Conservation (phyloP, 2,888 invertebrate genomes). For the Ptilodon capucinus region DNA sequence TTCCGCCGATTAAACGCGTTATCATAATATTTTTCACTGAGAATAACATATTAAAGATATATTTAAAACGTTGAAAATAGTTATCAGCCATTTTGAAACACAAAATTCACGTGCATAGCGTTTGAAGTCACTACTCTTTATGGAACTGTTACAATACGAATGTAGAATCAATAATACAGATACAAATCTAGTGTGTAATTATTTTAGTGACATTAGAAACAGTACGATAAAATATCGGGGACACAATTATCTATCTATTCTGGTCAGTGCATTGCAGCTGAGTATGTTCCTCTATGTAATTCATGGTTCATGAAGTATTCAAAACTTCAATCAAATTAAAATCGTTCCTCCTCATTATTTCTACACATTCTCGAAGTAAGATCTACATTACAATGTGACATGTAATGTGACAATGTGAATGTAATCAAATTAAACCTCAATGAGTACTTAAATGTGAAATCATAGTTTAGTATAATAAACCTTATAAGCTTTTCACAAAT, state of each 20-base stretch:
- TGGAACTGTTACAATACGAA: not conserved
- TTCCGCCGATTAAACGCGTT: not conserved
- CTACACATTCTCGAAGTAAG: no score
- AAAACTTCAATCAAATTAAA: no score
- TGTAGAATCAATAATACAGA: not conserved
- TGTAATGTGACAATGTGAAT: no score
- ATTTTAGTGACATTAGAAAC: not conserved
- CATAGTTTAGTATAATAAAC: constrained; percentile 14
- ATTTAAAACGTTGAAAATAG: not conserved
- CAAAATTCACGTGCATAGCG: not conserved
- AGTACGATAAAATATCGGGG: not conserved
- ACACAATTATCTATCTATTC: not conserved
- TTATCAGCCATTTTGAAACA: not conserved
- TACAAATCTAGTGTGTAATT: not conserved
- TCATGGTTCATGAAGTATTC: no score
- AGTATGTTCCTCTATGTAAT: no score
- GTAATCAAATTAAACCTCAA: no score
- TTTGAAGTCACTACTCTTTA: not conserved
- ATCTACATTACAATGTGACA: no score
- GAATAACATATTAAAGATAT: not conserved
- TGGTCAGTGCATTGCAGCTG: not conserved
- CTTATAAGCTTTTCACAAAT: constrained; percentile 22
- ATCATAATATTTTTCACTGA: not conserved
- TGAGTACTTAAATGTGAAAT: no score
- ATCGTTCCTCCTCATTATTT: no score